Base-by-base conservation (phyloP, 2,888 invertebrate species). In the Rugalucina vietnamica region DNA sequence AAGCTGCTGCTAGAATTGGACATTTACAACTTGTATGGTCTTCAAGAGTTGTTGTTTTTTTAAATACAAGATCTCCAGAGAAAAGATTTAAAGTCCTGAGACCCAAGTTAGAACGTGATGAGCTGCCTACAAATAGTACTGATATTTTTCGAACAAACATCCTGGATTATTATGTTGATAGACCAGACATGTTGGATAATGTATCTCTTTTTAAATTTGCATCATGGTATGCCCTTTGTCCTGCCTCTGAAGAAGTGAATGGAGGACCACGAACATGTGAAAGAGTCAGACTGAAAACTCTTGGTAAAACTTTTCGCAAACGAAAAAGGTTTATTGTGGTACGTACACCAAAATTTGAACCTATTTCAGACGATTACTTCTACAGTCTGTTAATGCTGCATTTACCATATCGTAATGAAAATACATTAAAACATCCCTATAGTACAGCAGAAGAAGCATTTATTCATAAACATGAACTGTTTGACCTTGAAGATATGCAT, bases 341-440 rank as follows among this genome's bases (percentile, higher is more conserved):
- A 3, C 27, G 18, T 12, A 27, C 60, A 12, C 29, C 10, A 4
- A 24, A 60, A 29, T 12, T 60, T 27, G 29, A 60, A 29, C 60
- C 27, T 8, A 12, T 32, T 29, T 29, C 60, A 29, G 60, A 60
- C 29, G 60, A 60, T 60, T 60, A 29, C 29, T 60, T 12, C 29
- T 60, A 60, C 60, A 60, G 60, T 49, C 34, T 81, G 14, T 36
- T 82, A 14, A n/a, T 86, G 37, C 60, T 81, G 21, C 73, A 81
- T 73, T 73, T 81, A 27, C 86, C 84, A 57, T 76, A 79, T 65
- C 36, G 79, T 32, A 34, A 73, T 76, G 82, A 84, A 74, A 54
- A 27, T 24, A 24, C 57, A 27, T 54, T 84, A n/a, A 21, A 82
- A 43, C 21, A 37, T 29, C 24, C 54, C 18, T 83, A 34, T 79